phyloP scores from a whole-genome alignment of 2,888 invertebrate genomes.

The Malacosoma neustria region DNA sequence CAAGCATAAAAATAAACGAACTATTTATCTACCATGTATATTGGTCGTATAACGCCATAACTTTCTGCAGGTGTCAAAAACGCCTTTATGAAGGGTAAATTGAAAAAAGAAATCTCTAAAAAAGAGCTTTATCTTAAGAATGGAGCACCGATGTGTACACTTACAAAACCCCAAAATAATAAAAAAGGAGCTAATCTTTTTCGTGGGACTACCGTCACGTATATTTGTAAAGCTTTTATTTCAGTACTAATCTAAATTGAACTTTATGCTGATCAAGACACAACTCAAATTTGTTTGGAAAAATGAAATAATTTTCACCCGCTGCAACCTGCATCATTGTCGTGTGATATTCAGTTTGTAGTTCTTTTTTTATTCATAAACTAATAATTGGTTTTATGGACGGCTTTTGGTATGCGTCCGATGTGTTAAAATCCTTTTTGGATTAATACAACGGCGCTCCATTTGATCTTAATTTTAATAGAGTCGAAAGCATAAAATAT shows the following conservation, averaged over 20 bases:
- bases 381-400: too few species aligned
- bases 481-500: too few species aligned
- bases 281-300: not conserved
- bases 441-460: too few species aligned
- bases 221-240: constrained; percentile 5
- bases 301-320: not conserved
- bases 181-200: constrained; percentile 23
- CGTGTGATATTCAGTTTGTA: not conserved
- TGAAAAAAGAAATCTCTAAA: too few species aligned
- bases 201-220: constrained; percentile 27
- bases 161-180: not conserved
- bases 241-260: not conserved
- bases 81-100: too few species aligned
- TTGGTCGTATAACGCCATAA: too few species aligned
- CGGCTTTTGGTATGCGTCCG: too few species aligned
- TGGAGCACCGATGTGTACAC: not conserved
- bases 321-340: not conserved
- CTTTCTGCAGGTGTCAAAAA: too few species aligned
- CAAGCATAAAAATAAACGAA: too few species aligned
- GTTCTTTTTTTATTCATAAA: not conserved
- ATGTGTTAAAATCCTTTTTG: too few species aligned
- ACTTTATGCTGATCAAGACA: not conserved
- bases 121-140: not conserved
- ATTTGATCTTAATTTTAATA: too few species aligned
- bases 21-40: too few species aligned